Evolutionary conservation across 1,140 invertebrate genomes (phyloP).

Genomic region (Steinernema feltiae): DNA sequence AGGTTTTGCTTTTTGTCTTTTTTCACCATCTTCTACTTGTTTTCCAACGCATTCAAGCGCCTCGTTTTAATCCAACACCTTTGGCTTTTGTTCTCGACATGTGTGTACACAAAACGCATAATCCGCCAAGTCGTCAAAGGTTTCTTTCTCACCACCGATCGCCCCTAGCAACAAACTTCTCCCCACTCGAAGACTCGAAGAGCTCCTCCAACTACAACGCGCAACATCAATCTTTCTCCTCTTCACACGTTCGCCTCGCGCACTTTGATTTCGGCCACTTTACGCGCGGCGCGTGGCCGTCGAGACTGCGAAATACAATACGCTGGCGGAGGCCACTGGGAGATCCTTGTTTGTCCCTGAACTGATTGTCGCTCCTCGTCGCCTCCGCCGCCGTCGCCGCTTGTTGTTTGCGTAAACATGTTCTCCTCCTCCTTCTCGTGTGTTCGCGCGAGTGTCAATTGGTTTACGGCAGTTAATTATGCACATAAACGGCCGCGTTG

Average conservation of each 20-base stretch:
- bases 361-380: too few relatives aligned
- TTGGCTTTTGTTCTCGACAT: neutral
- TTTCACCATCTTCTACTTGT: too few relatives aligned
- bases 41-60: too few relatives aligned
- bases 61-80: too few relatives aligned
- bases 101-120: neutral
- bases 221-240: neutral
- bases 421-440: too few relatives aligned
- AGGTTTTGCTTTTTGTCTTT: too few relatives aligned
- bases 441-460: neutral
- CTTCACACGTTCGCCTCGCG: neutral
- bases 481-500: neutral
- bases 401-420: neutral
- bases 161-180: neutral
- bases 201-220: too few relatives aligned
- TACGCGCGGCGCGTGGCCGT: neutral
- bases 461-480: neutral
- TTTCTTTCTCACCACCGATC: neutral
- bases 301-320: neutral
- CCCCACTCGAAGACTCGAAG: too few relatives aligned
- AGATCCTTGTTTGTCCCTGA: neutral
- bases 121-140: neutral
- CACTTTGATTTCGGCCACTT: neutral
- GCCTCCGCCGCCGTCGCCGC: neutral
- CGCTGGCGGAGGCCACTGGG: too few relatives aligned